Base-by-base conservation (phyloP, 2,113 vertebrate genomes). In the Phycodurus eques region DNA sequence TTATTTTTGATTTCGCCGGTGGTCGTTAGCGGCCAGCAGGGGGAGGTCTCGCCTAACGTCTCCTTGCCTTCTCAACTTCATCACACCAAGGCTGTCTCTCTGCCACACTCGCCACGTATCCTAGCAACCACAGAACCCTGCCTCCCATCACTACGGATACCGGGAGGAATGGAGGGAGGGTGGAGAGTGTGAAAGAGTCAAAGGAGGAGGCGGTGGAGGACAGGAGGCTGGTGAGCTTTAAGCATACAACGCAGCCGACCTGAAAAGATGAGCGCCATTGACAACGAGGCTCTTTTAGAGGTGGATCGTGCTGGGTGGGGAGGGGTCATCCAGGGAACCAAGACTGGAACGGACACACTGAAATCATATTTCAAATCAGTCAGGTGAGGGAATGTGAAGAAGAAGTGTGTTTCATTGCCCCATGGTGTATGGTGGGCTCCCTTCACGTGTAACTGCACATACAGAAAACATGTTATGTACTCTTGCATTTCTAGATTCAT, bases 111-210 rank as follows among this genome's bases (percentile, higher is more conserved):
- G 78, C n/a, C 65, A 42, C 74, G 83, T 92, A 81, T 79, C 91
- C 84, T 91, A 91, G 90, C 92, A 92, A 92, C 92, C 77, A 12
- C 74, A 74, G 80, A 77, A 80, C 82, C 87, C 87, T 88, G 86
- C 90, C 88, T 91, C 86, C 85, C 80, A 88, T 91, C 90, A 90
- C 88, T 90, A 90, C 86, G 84, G 84, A 90, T 90, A 91, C 88
- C 85, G 80, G 81, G 70, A 89, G 81, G 79, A 75, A 81, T 54
- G 75, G 82, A 76, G 80, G 83, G 51, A 73, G 85, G 80, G 79
- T 57, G 67, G 70, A 77, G 74, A 66, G 70, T 74, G 78, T 78
- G 75, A 79, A 74, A 71, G 71, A 67, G 65, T 65, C 4, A 33
- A 72, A 75, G 76, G 54, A 47, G 56, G 56, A 46, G 13, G 75